Evolutionary conservation across 2,797 vertebrate species (phyloP).

Genomic region (Limosa lapponica): DNA sequence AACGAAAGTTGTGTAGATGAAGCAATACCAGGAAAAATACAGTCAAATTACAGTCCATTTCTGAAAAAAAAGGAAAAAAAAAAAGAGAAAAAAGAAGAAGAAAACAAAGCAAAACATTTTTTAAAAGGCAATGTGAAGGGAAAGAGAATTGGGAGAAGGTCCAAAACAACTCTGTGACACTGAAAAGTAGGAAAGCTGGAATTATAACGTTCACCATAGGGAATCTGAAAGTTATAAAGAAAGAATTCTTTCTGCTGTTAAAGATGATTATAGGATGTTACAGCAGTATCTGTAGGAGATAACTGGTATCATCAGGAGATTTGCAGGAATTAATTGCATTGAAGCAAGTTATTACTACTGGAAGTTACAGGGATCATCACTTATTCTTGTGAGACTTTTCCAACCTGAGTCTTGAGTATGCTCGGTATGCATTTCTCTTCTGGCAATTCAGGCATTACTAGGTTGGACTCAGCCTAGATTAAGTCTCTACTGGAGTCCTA

Average conservation of each 20-base stretch:
- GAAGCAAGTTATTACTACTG: neutral
- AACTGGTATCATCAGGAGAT: neutral
- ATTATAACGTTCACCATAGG: rapidly evolving
- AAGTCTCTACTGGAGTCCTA: neutral
- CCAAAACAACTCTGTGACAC: neutral
- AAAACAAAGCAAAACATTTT: no score
- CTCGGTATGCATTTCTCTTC: neutral
- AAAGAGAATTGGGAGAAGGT: neutral
- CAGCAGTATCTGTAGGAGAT: neutral
- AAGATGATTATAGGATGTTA: neutral
- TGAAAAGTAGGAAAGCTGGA: neutral
- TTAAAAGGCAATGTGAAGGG: neutral
- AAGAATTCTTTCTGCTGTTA: neutral
- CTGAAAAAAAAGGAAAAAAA: rapidly evolving
- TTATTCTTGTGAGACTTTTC: neutral
- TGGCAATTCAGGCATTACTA: neutral
- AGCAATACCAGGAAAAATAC: neutral
- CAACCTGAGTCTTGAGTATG: neutral
- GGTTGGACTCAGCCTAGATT: neutral
- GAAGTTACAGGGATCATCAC: neutral
- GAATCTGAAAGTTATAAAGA: neutral
- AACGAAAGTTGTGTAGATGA: neutral
- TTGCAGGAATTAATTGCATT: neutral
- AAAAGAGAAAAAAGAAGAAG: no score
- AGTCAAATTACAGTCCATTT: neutral